Evolutionary conservation across 2,888 invertebrate species (phyloP).

Genomic region (Rhorus exstirpatorius): DNA sequence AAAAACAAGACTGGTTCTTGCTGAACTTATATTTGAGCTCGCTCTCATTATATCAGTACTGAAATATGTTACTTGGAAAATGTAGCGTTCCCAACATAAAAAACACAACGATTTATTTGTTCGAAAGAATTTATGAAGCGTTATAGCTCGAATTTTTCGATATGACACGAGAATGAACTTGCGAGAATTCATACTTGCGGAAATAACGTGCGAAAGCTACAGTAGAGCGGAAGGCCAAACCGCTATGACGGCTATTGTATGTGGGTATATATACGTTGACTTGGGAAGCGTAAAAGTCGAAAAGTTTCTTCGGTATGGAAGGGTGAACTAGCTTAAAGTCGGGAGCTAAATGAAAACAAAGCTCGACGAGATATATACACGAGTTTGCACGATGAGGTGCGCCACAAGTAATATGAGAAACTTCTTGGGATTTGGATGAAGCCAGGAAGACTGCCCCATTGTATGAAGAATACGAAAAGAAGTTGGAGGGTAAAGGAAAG

Average conservation of each 20-base stretch:
- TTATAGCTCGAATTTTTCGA: conserved; percentile 5
- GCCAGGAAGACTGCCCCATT: conserved; percentile 7
- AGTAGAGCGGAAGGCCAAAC: background rate
- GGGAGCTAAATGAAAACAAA: conserved; percentile 79
- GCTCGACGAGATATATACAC: conserved; percentile 49
- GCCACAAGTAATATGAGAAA: conserved; percentile 8
- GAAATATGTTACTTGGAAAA: too few species aligned
- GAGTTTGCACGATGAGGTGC: conserved; percentile 11
- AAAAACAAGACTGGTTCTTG: too few species aligned
- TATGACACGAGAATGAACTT: conserved; percentile 14
- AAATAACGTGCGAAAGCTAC: background rate
- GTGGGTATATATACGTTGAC: background rate
- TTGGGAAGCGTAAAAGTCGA: conserved; percentile 53
- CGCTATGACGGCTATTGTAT: background rate
- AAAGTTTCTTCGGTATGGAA: conserved; percentile 54
- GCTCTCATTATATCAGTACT: too few species aligned
- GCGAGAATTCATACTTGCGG: too few species aligned
- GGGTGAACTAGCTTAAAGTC: conserved; percentile 3
- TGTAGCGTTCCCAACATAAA: too few species aligned
- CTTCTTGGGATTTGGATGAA: background rate
- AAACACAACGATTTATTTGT: too few species aligned
- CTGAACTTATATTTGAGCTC: too few species aligned
- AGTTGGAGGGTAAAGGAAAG: conserved; percentile 9
- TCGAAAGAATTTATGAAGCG: conserved; percentile 29
- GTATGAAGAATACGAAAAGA: background rate